Evolutionary conservation across 2,113 vertebrate species (phyloP).

Genomic region (Apteryx owenii): DNA sequence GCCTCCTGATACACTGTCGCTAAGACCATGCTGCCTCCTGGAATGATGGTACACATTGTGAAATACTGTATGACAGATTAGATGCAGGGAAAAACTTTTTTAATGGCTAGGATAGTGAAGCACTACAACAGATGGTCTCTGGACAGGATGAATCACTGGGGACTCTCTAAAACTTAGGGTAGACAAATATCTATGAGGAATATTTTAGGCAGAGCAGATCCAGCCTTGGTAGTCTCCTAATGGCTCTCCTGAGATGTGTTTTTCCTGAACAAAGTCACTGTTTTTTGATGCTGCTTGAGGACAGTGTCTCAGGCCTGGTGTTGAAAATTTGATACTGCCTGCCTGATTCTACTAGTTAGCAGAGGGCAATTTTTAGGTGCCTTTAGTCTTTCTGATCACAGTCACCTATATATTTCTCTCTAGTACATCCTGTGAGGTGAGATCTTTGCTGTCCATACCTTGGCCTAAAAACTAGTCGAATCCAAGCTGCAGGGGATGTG

Average conservation of each 20-base stretch:
- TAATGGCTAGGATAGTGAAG: neutral
- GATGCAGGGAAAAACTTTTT: neutral
- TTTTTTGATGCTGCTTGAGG: rapidly evolving
- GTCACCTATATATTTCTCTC: neutral
- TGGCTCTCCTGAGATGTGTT: neutral
- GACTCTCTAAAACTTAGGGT: neutral
- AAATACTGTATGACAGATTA: neutral
- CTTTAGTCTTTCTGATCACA: neutral
- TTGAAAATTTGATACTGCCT: neutral
- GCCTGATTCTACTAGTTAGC: neutral
- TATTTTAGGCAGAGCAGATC: neutral
- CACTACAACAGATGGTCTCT: neutral
- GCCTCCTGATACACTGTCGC: neutral
- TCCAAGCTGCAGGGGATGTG: neutral
- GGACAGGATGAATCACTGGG: neutral
- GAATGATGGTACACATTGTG: neutral
- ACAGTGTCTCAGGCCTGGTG: neutral
- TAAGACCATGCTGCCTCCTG: neutral
- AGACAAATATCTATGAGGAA: neutral
- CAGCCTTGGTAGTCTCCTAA: neutral
- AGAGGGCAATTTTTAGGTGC: neutral
- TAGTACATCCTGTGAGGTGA: neutral
- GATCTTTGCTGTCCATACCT: neutral
- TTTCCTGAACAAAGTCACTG: neutral
- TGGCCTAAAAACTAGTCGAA: neutral